Percentiles rank a stretch among this genome's conserved stretches.
These are phyloP conservation scores for Diplosoma virens DNA, from an alignment of 23 tunicate species.

Conservation along the genomic window DNA sequence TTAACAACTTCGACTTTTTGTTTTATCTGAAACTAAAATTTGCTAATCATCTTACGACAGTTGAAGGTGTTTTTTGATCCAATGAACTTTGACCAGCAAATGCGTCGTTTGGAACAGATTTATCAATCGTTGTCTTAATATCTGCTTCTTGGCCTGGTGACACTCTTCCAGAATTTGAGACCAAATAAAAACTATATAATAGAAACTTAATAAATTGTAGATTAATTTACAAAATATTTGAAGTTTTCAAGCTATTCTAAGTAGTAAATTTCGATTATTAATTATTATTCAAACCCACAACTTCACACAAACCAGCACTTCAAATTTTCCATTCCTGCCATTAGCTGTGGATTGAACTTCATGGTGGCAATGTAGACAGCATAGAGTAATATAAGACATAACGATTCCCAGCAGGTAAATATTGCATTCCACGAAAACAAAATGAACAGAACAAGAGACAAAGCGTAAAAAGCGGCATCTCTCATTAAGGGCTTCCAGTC, in stretches of 20 bases:
- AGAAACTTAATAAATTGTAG: too few species aligned
- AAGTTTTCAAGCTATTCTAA: too few species aligned
- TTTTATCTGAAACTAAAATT: too few species aligned
- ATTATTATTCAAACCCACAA: too few species aligned
- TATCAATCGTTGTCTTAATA: background rate
- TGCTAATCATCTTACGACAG: too few species aligned
- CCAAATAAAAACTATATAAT: constrained; percentile 15
- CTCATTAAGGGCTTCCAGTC: constrained; percentile 90
- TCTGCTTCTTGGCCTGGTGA: background rate
- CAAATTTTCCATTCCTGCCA: constrained; percentile 48
- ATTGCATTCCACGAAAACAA: constrained; percentile 69
- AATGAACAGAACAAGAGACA: constrained; percentile 70
- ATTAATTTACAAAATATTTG: too few species aligned
- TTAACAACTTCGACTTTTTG: too few species aligned
- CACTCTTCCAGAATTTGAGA: constrained; percentile 11
- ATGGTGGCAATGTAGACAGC: constrained; percentile 67
- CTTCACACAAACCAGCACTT: too few species aligned
- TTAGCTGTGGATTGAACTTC: constrained; percentile 71
- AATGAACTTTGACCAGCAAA: too few species aligned
- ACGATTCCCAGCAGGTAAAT: constrained; percentile 79
- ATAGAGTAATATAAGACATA: constrained; percentile 54
- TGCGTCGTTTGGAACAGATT: too few species aligned
- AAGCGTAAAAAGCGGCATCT: constrained; percentile 75
- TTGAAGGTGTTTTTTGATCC: too few species aligned
- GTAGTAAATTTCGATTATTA: too few species aligned